Percentiles rank a stretch among this genome's conserved stretches.
Evolutionary conservation across 2,797 vertebrate species (phyloP).

Genomic region (Artibeus jamaicensis): DNA sequence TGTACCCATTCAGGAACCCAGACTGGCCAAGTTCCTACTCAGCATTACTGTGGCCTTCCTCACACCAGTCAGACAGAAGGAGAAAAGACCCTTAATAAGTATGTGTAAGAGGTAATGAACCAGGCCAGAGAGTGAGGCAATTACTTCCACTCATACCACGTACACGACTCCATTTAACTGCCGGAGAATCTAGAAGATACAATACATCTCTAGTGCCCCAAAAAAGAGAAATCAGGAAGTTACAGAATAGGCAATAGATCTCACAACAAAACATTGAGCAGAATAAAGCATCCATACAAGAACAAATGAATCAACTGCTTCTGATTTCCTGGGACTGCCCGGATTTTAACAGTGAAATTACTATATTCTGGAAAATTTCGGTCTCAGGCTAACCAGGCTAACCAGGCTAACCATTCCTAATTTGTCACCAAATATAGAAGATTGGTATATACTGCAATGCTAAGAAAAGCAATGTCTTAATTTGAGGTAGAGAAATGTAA

Average conservation of each 20-base stretch:
- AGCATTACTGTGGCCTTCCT: background rate
- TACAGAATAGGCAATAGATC: background rate
- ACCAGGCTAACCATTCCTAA: background rate
- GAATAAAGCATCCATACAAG: background rate
- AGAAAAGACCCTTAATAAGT: background rate
- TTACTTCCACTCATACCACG: background rate
- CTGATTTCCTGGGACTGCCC: background rate
- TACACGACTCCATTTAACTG: background rate
- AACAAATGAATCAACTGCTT: background rate
- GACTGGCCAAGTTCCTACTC: background rate
- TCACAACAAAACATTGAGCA: background rate
- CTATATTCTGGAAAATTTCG: background rate
- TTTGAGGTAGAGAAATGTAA: background rate
- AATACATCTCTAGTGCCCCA: background rate
- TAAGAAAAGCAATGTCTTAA: background rate
- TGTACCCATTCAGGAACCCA: background rate
- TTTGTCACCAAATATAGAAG: background rate
- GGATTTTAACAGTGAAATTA: background rate
- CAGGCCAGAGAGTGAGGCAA: background rate
- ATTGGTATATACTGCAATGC: background rate
- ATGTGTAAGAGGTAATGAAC: rapidly evolving
- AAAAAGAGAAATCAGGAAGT: background rate
- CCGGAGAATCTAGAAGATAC: background rate
- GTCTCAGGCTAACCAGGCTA: background rate
- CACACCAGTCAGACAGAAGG: background rate